Conservation (phyloP, 2,888 invertebrate genomes). For the Orchestes rusci region DNA sequence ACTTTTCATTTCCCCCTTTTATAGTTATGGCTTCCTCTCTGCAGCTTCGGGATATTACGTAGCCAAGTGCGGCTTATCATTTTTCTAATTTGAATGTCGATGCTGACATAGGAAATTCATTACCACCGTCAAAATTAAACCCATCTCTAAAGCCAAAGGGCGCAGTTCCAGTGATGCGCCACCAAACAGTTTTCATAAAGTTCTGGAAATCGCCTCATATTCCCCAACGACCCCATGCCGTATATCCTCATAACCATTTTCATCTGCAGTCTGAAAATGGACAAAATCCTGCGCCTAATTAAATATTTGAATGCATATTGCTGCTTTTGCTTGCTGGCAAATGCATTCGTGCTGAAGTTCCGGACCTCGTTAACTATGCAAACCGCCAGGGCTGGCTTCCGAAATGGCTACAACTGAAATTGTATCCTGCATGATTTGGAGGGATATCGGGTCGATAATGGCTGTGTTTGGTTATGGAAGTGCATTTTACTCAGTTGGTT, state of each 20-base stretch:
- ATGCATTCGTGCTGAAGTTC: constrained; percentile 33
- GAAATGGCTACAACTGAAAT: too few relatives aligned
- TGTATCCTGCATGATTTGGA: too few relatives aligned
- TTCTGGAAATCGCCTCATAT: constrained; percentile 13
- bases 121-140: too few relatives aligned
- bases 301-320: constrained; percentile 32
- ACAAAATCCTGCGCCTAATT: constrained; percentile 27
- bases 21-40: constrained; percentile 41
- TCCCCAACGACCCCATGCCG: constrained; percentile 12
- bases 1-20: constrained; percentile 43
- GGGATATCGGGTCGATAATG: too few relatives aligned
- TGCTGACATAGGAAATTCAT: too few relatives aligned
- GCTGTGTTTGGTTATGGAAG: too few relatives aligned
- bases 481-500: too few relatives aligned
- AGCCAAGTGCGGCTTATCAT: too few relatives aligned
- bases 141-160: too few relatives aligned
- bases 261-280: constrained; percentile 15
- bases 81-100: too few relatives aligned
- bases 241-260: constrained; percentile 19
- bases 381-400: constrained; percentile 11
- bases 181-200: constrained; percentile 16
- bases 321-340: constrained; percentile 26
- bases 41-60: too few relatives aligned
- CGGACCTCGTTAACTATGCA: constrained; percentile 35
- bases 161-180: too few relatives aligned